Evolutionary conservation across 2,797 vertebrate genomes (phyloP).

Genomic region (Rhabdophis nuchalis): DNA sequence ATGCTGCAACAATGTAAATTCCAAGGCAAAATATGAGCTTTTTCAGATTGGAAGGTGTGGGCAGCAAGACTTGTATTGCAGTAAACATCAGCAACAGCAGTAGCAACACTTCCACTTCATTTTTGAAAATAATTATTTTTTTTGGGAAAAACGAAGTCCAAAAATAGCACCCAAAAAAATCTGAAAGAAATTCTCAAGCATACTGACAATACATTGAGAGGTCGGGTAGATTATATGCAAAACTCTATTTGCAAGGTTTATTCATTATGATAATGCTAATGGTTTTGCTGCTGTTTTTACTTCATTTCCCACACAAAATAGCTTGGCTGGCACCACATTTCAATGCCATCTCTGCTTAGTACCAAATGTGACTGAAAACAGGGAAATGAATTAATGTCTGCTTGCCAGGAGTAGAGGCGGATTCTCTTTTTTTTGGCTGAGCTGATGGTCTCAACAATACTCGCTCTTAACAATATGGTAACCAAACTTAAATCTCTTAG

Average conservation of each 20-base stretch:
- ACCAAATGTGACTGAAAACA: background rate
- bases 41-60: background rate
- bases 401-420: background rate
- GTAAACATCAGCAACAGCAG: background rate
- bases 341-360: background rate
- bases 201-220: background rate
- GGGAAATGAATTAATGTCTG: background rate
- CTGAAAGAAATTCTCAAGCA: background rate
- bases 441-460: background rate
- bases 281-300: background rate
- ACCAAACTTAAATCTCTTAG: background rate
- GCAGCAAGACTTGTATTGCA: background rate
- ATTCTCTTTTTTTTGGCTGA: accelerated
- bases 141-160: background rate
- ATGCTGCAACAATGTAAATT: background rate
- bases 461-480: background rate
- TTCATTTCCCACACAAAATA: background rate
- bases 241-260: accelerated
- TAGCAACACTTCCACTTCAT: background rate
- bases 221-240: background rate
- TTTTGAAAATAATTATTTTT: background rate
- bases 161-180: background rate
- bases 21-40: background rate
- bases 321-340: accelerated
- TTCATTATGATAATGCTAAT: background rate